A percentile compares a stretch with the other conserved stretches of the same genome.
Conservation (phyloP, 2,113 vertebrate genomes). For the Bos indicus region DNA sequence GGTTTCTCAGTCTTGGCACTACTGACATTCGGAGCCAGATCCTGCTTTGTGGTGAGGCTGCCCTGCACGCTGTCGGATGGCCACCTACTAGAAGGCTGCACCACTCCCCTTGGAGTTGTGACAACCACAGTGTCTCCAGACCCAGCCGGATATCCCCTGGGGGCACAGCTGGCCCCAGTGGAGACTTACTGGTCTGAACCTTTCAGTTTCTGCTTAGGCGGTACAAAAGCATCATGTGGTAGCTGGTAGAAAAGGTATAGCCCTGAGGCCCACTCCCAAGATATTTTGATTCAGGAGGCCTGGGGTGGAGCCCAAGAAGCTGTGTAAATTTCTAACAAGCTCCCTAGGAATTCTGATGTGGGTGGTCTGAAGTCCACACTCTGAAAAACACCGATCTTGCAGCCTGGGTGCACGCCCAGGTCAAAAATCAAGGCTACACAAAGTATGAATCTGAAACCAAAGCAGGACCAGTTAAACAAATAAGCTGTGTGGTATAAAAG, state of each 20-base stretch:
- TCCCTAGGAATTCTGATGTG: conserved; percentile 33
- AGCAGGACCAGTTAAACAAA: conserved; percentile 63
- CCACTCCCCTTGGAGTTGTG: not conserved
- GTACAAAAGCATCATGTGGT: not conserved
- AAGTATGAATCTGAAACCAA: conserved; percentile 42
- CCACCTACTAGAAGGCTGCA: not conserved
- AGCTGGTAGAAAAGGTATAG: not conserved
- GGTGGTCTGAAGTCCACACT: conserved; percentile 33
- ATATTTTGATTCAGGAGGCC: conserved; percentile 27
- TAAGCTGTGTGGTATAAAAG: conserved; percentile 21
- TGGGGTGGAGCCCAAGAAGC: not conserved
- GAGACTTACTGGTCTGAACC: not conserved
- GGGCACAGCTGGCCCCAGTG: not conserved
- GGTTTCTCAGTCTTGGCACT: not conserved
- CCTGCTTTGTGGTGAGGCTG: not conserved
- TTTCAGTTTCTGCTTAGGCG: not conserved
- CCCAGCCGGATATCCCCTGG: not conserved
- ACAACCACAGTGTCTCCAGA: not conserved
- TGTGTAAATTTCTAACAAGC: not conserved
- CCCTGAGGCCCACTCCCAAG: not conserved
- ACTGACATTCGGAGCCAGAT: not conserved
- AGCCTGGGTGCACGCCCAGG: conserved; percentile 23
- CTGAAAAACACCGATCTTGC: conserved; percentile 23
- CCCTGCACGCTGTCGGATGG: not conserved
- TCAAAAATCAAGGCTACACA: conserved; percentile 53